phyloP scores from a whole-genome alignment of 2,797 vertebrate species.

The Triplophysa yarkandensis region DNA sequence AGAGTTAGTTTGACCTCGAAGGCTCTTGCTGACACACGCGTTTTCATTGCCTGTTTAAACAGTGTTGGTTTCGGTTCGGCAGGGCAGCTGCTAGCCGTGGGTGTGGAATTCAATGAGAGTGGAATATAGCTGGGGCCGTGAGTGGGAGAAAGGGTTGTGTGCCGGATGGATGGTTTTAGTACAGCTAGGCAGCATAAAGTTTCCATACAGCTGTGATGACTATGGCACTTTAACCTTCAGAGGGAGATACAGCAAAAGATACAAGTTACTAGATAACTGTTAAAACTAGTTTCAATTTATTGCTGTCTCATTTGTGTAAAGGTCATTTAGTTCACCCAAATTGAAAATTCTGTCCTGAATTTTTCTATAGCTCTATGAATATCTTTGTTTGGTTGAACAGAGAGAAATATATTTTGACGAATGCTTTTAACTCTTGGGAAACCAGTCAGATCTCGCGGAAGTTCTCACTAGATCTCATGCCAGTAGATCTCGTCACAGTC shows the following conservation, averaged over 20 bases:
- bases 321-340: background rate
- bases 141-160: slow-evolving; percentile 28
- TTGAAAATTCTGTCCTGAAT: too few species aligned
- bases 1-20: slow-evolving; percentile 70
- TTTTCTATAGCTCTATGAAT: too few species aligned
- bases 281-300: too few species aligned
- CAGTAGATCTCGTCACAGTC: too few species aligned
- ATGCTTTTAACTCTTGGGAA: too few species aligned
- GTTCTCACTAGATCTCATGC: too few species aligned
- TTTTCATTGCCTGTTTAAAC: slow-evolving; percentile 46
- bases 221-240: slow-evolving; percentile 24
- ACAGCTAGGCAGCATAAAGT: slow-evolving; percentile 48
- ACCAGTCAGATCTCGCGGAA: too few species aligned
- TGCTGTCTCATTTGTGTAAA: background rate
- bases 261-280: background rate
- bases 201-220: slow-evolving; percentile 20
- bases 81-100: slow-evolving; percentile 55
- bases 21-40: slow-evolving; percentile 27
- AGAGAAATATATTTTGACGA: too few species aligned
- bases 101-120: slow-evolving; percentile 31
- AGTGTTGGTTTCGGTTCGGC: slow-evolving; percentile 66
- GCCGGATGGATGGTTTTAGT: slow-evolving; percentile 53
- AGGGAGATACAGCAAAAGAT: slow-evolving; percentile 18
- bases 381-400: too few species aligned
- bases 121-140: slow-evolving; percentile 12